These are phyloP conservation scores for Trematomus loennbergii DNA, from an alignment of 2,113 vertebrate genomes.

Conservation along the genomic window DNA sequence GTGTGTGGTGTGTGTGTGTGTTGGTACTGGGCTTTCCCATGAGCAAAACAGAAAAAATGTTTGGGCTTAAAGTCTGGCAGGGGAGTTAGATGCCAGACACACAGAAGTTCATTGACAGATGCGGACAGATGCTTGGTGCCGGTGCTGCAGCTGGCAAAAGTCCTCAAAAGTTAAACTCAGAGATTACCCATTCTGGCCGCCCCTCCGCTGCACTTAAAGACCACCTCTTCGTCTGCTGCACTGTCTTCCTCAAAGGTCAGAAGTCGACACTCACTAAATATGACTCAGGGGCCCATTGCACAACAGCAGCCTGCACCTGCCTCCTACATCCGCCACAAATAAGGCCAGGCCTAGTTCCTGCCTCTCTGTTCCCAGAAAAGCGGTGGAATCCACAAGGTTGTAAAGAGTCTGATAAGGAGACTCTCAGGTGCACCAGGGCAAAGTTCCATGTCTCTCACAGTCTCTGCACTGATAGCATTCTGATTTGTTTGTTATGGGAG, in stretches of 20 bases:
- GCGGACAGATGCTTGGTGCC: conserved; percentile 80
- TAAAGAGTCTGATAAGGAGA: conserved; percentile 72
- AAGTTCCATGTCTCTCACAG: conserved; percentile 59
- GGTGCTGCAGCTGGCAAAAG: conserved; percentile 78
- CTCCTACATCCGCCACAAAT: conserved; percentile 54
- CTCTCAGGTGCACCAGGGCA: conserved; percentile 55
- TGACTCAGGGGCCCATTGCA: conserved; percentile 67
- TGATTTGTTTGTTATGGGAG: conserved; percentile 75
- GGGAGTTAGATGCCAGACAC: conserved; percentile 57
- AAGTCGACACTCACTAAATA: conserved; percentile 71
- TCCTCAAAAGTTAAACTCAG: conserved; percentile 75
- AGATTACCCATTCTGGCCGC: conserved; percentile 71
- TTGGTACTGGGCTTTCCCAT: conserved; percentile 38
- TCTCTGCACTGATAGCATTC: conserved; percentile 61
- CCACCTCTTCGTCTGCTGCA: conserved; percentile 66
- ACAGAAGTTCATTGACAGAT: conserved; percentile 77
- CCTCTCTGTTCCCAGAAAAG: conserved; percentile 51
- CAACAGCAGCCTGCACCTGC: conserved; percentile 77
- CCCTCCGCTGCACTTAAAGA: conserved; percentile 49
- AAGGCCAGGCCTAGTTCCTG: conserved; percentile 32
- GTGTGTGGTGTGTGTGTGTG: conserved; percentile 15
- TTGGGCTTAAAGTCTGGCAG: conserved; percentile 64
- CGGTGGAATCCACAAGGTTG: conserved; percentile 61
- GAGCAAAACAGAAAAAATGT: conserved; percentile 68
- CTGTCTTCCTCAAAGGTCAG: conserved; percentile 75